These are phyloP conservation scores for Mola mola DNA, from an alignment of 2,113 vertebrate genomes.

Conservation along the genomic window DNA sequence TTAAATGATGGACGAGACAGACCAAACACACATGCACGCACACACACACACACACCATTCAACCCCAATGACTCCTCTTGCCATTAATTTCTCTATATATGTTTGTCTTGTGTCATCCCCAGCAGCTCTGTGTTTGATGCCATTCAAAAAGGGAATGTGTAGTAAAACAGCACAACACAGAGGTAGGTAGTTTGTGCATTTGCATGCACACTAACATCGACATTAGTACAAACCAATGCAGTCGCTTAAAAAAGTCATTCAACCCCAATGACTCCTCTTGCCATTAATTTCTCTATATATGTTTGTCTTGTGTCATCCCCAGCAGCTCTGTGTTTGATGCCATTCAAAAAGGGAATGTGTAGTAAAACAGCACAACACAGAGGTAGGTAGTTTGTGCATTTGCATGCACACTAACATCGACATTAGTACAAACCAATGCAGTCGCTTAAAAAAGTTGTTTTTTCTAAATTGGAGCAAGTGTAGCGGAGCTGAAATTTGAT, in stretches of 20 bases:
- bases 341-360: constrained; percentile 23
- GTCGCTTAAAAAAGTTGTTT: no score
- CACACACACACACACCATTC: no score
- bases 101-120: constrained; percentile 27
- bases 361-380: constrained; percentile 1
- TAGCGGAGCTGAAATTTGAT: no score
- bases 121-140: constrained; percentile 18
- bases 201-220: neutral
- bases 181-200: constrained; percentile 16
- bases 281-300: no score
- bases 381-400: constrained; percentile 16
- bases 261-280: constrained; percentile 3
- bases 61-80: constrained; percentile 3
- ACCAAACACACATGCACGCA: neutral
- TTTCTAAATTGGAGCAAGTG: no score
- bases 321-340: constrained; percentile 18
- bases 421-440: neutral
- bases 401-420: constrained; percentile 17
- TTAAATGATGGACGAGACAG: neutral
- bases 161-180: constrained; percentile 1
- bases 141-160: constrained; percentile 23
- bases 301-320: constrained; percentile 27
- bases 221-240: neutral
- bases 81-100: no score
- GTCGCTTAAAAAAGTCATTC: no score